phyloP scores from a whole-genome alignment of 2,888 invertebrate species.

The Perdita meconis region DNA sequence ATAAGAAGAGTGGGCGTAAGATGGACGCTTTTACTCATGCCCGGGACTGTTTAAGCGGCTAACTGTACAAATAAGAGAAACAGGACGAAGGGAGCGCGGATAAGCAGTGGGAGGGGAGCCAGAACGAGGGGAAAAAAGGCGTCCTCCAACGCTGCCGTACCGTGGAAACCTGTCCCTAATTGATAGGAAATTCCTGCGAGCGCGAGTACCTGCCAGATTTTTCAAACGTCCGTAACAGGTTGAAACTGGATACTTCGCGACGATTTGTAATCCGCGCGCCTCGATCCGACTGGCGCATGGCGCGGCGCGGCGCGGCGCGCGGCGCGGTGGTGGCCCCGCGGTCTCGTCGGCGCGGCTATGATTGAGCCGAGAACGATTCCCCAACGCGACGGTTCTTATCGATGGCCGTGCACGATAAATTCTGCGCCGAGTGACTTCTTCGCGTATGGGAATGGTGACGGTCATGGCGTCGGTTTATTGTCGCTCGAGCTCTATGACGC shows the following conservation, averaged over 20 bases:
- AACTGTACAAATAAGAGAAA: conserved; percentile 78
- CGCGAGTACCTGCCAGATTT: conserved; percentile 75
- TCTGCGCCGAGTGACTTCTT: conserved; percentile 20
- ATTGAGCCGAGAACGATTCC: conserved; percentile 3
- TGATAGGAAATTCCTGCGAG: conserved; percentile 82
- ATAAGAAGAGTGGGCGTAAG: conserved; percentile 58
- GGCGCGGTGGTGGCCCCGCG: conserved; percentile 34
- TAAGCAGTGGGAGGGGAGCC: conserved; percentile 47
- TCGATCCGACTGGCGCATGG: no score
- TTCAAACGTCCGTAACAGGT: conserved; percentile 77
- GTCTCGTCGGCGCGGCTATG: conserved; percentile 14
- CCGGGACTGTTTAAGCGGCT: conserved; percentile 69
- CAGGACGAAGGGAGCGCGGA: conserved; percentile 73
- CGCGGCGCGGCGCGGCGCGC: no score
- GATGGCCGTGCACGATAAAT: conserved; percentile 33
- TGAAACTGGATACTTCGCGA: conserved; percentile 78
- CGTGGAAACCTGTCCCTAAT: conserved; percentile 82
- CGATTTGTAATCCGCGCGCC: conserved; percentile 77
- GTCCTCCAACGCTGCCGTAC: conserved; percentile 50
- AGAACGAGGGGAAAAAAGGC: conserved; percentile 48
- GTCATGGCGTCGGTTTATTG: conserved; percentile 5
- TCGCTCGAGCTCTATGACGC: conserved; percentile 21
- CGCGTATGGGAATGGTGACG: conserved; percentile 16
- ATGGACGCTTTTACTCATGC: conserved; percentile 59
- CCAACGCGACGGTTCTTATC: conserved; percentile 35